Base-by-base conservation (phyloP, 2,113 vertebrate genomes). In the Crotophaga sulcirostris region DNA sequence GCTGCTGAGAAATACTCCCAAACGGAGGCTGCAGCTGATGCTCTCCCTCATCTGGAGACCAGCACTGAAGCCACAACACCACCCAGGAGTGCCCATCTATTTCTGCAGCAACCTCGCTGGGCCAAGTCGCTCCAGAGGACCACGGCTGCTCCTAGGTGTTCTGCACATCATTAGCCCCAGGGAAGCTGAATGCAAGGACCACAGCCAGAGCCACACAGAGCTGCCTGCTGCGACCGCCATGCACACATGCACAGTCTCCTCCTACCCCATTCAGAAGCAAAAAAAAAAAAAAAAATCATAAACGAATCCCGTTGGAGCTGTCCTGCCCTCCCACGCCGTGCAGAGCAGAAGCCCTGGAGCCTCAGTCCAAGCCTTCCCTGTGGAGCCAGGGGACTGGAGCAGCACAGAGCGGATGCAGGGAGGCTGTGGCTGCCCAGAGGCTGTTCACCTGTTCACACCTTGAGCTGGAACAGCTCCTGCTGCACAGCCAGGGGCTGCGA, bases 31-130 rank as follows among this genome's bases (percentile, higher is more conserved):
- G 23, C 7, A 23, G 8, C 6, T 4, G 14, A 12, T 1, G 34
- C 34, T 33, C 8, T 23, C 54, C 38, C 51, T 9, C 3, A 0
- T 7, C 15, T 15, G 3, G 2, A 49, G 15, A 10, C n/a, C 25
- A 10, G 52, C 21, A 5, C 40, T 10, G 12, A 59, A 59, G 2
- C 11, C 16, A 18, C 11, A 15, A 3, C 3, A 51, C 60, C 3
- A 1, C 7, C n/a, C 36, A 16, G 29, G 13, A 79, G 33, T 3
- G 0, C 34, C 28, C 17, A 2, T 13, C 33, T 18, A 2, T 18
- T n/a, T 26, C 3, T 24, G 20, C 16, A 25, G 15, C 1, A 4
- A 23, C 45, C 14, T 34, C 3, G 0, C 3, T 29, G 15, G 67
- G 49, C 17, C 3, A 4, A 28, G 58, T 31, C 9, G 44, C 70